These are phyloP conservation scores for Picus viridis DNA, from an alignment of 2,797 vertebrate species.

Conservation along the genomic window DNA sequence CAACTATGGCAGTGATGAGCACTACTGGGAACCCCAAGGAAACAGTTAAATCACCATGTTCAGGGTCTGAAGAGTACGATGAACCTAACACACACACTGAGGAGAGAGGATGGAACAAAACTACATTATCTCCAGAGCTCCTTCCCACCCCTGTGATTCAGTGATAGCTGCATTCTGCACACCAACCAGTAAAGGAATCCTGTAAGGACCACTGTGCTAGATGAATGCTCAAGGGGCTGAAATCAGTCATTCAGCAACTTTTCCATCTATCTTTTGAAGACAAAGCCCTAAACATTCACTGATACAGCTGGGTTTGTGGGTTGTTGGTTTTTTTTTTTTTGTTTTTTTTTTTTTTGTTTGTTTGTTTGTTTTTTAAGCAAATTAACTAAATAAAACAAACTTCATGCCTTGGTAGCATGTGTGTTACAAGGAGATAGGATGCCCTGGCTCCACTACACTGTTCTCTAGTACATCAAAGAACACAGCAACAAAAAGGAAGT, in stretches of 20 bases:
- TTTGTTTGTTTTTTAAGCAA: neutral
- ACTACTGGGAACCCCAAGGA: neutral
- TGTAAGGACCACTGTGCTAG: neutral
- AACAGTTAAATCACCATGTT: accelerated
- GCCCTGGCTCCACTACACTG: neutral
- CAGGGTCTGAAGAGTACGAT: neutral
- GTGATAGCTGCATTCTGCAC: neutral
- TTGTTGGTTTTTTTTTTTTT: no score
- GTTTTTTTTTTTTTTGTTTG: no score
- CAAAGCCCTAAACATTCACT: neutral
- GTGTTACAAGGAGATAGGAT: neutral
- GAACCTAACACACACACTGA: neutral
- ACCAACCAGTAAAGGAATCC: neutral
- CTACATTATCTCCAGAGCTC: no score
- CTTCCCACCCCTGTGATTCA: neutral
- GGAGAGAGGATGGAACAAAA: neutral
- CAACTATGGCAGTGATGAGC: neutral
- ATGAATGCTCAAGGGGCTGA: neutral
- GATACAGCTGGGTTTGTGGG: neutral
- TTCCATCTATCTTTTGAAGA: neutral
- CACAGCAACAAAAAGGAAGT: neutral
- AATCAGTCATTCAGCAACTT: neutral
- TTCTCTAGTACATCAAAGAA: accelerated
- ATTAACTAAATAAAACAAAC: neutral
- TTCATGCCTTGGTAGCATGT: neutral